phyloP scores from a whole-genome alignment of 2,113 vertebrate genomes.

The Promerops cafer region DNA sequence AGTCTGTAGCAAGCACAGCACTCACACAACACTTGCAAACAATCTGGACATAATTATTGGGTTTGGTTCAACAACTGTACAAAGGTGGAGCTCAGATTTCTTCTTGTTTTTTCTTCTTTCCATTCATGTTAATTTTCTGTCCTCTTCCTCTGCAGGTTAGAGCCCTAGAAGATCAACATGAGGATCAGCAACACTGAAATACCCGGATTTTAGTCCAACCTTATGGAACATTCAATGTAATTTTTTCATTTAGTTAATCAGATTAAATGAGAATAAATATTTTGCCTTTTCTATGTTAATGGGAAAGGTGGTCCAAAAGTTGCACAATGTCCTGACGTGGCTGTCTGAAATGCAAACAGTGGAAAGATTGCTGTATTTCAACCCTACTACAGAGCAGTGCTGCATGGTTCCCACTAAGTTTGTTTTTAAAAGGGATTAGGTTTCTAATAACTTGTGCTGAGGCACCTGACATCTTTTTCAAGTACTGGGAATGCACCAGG shows the following conservation, averaged over 20 bases:
- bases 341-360: not conserved
- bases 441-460: not conserved
- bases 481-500: not conserved
- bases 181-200: not conserved
- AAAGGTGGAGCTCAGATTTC: not conserved
- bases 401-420: not conserved
- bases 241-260: not conserved
- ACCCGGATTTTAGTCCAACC: not conserved
- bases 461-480: not conserved
- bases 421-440: not conserved
- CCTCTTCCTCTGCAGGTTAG: not conserved
- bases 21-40: not conserved
- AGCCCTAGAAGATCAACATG: not conserved
- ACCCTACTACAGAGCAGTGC: not conserved
- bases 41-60: not conserved
- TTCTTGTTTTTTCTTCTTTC: not conserved
- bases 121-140: not conserved
- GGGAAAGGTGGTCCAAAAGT: not conserved
- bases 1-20: not conserved
- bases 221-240: not conserved
- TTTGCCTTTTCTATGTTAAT: not conserved
- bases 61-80: not conserved
- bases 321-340: fast-evolving
- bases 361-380: not conserved
- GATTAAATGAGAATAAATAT: not conserved